Evolutionary conservation across 2,113 vertebrate species (phyloP).

Genomic region (Myiagra hebetior): DNA sequence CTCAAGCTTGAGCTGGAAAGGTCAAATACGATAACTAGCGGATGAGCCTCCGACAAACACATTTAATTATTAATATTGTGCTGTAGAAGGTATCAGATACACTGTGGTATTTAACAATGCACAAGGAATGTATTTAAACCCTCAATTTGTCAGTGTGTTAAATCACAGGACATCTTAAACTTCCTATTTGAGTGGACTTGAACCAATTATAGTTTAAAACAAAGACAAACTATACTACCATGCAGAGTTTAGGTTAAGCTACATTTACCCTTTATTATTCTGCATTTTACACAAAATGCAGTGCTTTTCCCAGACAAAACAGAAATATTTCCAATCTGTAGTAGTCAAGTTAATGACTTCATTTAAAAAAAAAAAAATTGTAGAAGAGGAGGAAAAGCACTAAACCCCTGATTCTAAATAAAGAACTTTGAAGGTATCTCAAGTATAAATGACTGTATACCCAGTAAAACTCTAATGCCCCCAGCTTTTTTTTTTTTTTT

Average conservation of each 20-base stretch:
- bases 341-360: neutral
- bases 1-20: neutral
- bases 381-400: neutral
- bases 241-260: neutral
- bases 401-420: neutral
- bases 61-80: neutral
- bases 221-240: neutral
- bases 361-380: neutral
- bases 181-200: neutral
- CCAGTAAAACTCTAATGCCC: neutral
- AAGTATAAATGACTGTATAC: neutral
- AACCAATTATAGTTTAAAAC: neutral
- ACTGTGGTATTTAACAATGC: neutral
- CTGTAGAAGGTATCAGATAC: neutral
- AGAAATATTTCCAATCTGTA: neutral
- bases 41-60: rapidly evolving
- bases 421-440: neutral
- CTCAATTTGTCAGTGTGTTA: neutral
- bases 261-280: neutral
- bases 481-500: no score
- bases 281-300: neutral
- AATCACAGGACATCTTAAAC: neutral
- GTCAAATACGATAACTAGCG: neutral
- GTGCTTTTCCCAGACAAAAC: neutral
- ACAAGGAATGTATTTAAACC: neutral